These are phyloP conservation scores for Bradypodion ventrale DNA, from an alignment of 2,797 vertebrate species.

Conservation along the genomic window DNA sequence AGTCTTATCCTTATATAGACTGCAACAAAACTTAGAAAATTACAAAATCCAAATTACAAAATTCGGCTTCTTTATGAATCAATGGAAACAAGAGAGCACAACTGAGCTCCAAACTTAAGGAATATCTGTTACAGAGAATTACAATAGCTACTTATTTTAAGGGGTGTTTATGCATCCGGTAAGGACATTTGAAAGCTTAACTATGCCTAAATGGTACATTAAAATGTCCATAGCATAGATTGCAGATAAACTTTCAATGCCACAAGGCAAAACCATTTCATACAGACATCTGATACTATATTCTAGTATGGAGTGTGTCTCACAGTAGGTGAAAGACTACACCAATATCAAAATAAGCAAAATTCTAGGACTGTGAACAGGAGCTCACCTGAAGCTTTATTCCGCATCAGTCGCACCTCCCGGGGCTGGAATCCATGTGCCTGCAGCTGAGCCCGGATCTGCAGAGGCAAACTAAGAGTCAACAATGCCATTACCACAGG, in stretches of 20 bases:
- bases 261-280: slow-evolving; percentile 22
- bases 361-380: slow-evolving; percentile 53
- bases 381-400: slow-evolving; percentile 92
- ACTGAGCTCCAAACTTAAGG: not conserved
- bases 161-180: not conserved
- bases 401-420: slow-evolving; percentile 91
- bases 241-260: slow-evolving; percentile 14
- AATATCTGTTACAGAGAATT: not conserved
- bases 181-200: not conserved
- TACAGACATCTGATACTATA: not conserved
- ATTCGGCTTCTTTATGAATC: slow-evolving; percentile 1
- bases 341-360: slow-evolving; percentile 6
- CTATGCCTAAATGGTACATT: not conserved
- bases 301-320: not conserved
- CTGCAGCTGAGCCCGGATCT: slow-evolving; percentile 89
- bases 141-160: not conserved
- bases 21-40: slow-evolving; percentile 5
- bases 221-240: slow-evolving; percentile 39
- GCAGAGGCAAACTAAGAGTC: not conserved
- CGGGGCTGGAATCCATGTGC: slow-evolving; percentile 87
- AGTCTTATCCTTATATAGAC: not conserved
- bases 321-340: not conserved
- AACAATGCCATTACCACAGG: not conserved
- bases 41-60: not conserved
- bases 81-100: not conserved